Evolutionary conservation across 2,797 vertebrate species (phyloP).

Genomic region (Crotalus adamanteus): DNA sequence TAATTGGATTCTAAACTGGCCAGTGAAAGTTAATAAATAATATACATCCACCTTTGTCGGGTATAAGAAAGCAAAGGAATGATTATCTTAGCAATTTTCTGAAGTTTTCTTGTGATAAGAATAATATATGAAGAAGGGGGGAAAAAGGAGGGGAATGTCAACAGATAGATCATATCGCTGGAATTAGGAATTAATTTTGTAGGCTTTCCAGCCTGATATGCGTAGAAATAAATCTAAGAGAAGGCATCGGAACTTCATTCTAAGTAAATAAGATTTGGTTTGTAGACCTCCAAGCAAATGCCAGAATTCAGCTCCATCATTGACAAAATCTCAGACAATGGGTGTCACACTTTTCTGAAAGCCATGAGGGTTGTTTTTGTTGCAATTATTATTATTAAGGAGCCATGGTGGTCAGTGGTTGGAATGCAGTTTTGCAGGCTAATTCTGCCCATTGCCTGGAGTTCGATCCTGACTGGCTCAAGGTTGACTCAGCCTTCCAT

Average conservation of each 20-base stretch:
- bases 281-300: background rate
- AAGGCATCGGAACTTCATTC: background rate
- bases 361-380: background rate
- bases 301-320: background rate
- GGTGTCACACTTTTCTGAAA: background rate
- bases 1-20: conserved; percentile 25
- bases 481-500: background rate
- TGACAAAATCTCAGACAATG: background rate
- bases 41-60: conserved; percentile 23
- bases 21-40: conserved; percentile 36
- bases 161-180: conserved; percentile 13
- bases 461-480: background rate
- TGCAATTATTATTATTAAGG: background rate
- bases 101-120: conserved; percentile 29
- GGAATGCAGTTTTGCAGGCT: background rate
- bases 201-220: background rate
- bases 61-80: conserved; percentile 39
- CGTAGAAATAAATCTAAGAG: background rate
- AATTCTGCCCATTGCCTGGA: background rate
- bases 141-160: conserved; percentile 4
- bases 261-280: background rate
- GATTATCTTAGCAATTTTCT: conserved; percentile 11
- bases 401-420: background rate
- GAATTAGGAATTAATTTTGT: background rate
- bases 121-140: conserved; percentile 20